These are phyloP conservation scores for Haliclona indistincta DNA, from an alignment of 37 sponge, comb jelly and placozoan genomes.

Conservation along the genomic window DNA sequence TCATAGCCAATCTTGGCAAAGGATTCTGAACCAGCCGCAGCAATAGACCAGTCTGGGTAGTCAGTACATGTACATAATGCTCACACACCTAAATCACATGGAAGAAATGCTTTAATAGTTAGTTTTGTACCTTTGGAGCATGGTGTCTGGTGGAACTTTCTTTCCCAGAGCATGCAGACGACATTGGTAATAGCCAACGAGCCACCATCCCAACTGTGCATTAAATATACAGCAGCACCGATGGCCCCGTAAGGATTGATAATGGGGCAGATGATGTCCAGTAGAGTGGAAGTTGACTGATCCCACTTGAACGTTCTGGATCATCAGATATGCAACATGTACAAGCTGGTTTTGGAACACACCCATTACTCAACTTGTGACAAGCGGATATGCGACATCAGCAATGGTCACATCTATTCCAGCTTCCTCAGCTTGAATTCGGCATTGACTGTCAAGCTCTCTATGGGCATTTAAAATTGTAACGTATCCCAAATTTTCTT, in stretches of 20 bases:
- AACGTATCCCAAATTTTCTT: too few species aligned
- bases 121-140: too few species aligned
- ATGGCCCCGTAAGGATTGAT: slow-evolving; percentile 47
- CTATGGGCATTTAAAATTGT: too few species aligned
- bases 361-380: slow-evolving; percentile 15
- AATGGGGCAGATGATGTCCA: slow-evolving; percentile 45
- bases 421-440: slow-evolving; percentile 22
- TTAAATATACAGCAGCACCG: slow-evolving; percentile 43
- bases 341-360: slow-evolving; percentile 33
- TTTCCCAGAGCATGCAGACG: slow-evolving; percentile 58
- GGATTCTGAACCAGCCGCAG: too few species aligned
- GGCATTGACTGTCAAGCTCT: slow-evolving; percentile 25
- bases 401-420: slow-evolving; percentile 21
- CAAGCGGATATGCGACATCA: slow-evolving; percentile 24
- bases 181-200: slow-evolving; percentile 39
- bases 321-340: slow-evolving; percentile 33
- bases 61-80: too few species aligned
- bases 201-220: slow-evolving; percentile 56
- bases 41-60: too few species aligned
- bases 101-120: too few species aligned
- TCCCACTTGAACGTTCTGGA: slow-evolving; percentile 41
- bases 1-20: slow-evolving; percentile 52
- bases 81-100: slow-evolving; percentile 7
- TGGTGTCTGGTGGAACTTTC: slow-evolving; percentile 50
- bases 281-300: slow-evolving; percentile 52